These are phyloP conservation scores for Micrasema minimum DNA, from an alignment of 1,140 invertebrate species.

Conservation along the genomic window DNA sequence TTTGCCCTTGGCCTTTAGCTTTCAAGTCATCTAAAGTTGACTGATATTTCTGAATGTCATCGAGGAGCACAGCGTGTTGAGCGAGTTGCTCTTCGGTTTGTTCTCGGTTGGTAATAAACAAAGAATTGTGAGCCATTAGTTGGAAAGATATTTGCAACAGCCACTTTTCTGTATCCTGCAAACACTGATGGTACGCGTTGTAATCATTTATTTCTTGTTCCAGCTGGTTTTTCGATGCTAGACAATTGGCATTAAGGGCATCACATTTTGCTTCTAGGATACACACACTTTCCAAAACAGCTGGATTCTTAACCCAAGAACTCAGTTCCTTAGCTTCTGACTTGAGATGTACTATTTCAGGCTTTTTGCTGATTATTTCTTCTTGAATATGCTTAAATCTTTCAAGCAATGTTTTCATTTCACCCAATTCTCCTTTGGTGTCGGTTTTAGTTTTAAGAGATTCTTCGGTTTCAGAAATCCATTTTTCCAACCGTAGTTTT, in stretches of 20 bases:
- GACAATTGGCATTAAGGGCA: conserved; percentile 70
- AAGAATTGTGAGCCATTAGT: conserved; percentile 94
- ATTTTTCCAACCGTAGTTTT: conserved; percentile 74
- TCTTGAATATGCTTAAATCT: conserved; percentile 82
- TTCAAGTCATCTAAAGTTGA: conserved; percentile 83
- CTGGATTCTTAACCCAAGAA: conserved; percentile 73
- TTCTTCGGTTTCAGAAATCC: conserved; percentile 76
- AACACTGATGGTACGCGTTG: conserved; percentile 85
- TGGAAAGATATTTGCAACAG: conserved; percentile 93
- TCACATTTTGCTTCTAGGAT: conserved; percentile 75
- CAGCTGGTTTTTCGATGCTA: conserved; percentile 70
- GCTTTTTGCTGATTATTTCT: conserved; percentile 78
- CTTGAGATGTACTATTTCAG: conserved; percentile 77
- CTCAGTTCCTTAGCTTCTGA: conserved; percentile 79
- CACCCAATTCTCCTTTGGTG: conserved; percentile 84
- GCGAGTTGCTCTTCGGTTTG: conserved; percentile 91
- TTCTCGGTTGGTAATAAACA: conserved; percentile 90
- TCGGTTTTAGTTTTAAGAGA: conserved; percentile 72
- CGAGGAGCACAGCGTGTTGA: conserved; percentile 83
- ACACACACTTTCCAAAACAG: conserved; percentile 72
- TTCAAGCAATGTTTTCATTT: conserved; percentile 91
- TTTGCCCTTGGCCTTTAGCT: conserved; percentile 85
- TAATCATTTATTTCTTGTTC: conserved; percentile 87
- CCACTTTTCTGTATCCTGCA: conserved; percentile 97
- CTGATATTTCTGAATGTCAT: conserved; percentile 89